These are phyloP conservation scores for Steinernema feltiae DNA, from an alignment of 1,140 invertebrate species.

Conservation along the genomic window DNA sequence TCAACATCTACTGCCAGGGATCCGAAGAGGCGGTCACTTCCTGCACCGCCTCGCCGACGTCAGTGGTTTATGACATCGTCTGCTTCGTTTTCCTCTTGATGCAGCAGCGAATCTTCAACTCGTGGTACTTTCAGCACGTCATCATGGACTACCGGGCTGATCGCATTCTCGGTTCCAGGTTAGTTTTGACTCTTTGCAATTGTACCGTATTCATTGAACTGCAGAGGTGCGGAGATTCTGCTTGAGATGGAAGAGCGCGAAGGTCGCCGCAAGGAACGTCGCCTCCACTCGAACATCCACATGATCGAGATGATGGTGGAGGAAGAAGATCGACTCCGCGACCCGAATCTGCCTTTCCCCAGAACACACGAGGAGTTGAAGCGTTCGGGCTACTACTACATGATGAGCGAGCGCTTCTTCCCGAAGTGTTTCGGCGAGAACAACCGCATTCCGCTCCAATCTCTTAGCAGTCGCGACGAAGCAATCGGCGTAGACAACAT, in stretches of 20 bases:
- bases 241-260: constrained; percentile 1
- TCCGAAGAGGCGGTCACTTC: not conserved
- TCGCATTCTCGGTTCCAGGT: not conserved
- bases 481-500: not conserved
- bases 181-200: no score
- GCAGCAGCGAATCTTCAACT: constrained; percentile 5
- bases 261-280: not conserved
- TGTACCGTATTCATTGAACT: no score
- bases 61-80: constrained; percentile 1
- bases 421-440: not conserved
- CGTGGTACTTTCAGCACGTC: constrained; percentile 6
- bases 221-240: not conserved
- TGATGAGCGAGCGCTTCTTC: constrained; percentile 1
- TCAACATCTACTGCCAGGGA: constrained; percentile 2
- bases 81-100: not conserved
- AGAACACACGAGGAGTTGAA: constrained; percentile 4
- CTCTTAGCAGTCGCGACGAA: not conserved
- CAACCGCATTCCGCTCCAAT: not conserved
- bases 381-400: constrained; percentile 7
- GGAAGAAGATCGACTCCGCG: not conserved
- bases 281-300: constrained; percentile 7
- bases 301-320: constrained; percentile 13
- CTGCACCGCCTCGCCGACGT: not conserved
- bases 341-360: not conserved
- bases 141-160: constrained; percentile 1